Evolutionary conservation across 1,140 invertebrate species (phyloP), one percentile per base, ranked within the genome.

Genomic region (Panulirus ornatus): DNA sequence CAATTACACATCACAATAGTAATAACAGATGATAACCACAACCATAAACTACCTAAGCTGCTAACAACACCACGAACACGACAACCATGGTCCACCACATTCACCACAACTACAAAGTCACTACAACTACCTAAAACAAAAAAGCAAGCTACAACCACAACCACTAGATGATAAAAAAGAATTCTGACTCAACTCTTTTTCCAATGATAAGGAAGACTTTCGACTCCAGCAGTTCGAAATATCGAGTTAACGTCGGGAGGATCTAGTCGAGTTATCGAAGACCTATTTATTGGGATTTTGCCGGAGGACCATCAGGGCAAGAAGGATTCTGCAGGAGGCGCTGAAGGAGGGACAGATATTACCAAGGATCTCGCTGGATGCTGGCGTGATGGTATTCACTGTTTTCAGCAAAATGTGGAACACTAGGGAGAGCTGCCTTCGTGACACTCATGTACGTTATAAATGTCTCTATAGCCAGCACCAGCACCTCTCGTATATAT

Each of bases 251-350:
- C 47, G 38, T 2, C 30, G n/a, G n/a, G 30, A 27, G 78, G 78
- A 81, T 58, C 78, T 30, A 38, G 27, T 19, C 22, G 1, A 16
- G 78, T 51, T 81, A 81, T 81, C 78, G 78, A 81, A 81, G 78
- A 16, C 47, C 34, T 47, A 81, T 81, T 81, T 58, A 58, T 47
- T 36, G 78, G 54, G 78, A 81, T 81, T 81, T 81, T 36, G 78
- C n/a, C 3, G 3, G 47, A 54, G 51, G 54, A 76, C 73, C 11
- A 58, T 34, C 78, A 81, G 22, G 30, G 47, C 78, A 58, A 81
- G 78, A 81, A 47, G 78, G 78, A 81, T 81, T 81, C 78, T 58
- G 42, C 30, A 30, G 51, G 78, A 81, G 47, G 30, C 78, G 8
- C 16, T 22, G 54, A 40, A 81, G 47, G 30, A 58, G 47, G n/a